These are phyloP conservation scores for Apamea epomidion DNA, from an alignment of 2,888 invertebrate species.

Conservation along the genomic window DNA sequence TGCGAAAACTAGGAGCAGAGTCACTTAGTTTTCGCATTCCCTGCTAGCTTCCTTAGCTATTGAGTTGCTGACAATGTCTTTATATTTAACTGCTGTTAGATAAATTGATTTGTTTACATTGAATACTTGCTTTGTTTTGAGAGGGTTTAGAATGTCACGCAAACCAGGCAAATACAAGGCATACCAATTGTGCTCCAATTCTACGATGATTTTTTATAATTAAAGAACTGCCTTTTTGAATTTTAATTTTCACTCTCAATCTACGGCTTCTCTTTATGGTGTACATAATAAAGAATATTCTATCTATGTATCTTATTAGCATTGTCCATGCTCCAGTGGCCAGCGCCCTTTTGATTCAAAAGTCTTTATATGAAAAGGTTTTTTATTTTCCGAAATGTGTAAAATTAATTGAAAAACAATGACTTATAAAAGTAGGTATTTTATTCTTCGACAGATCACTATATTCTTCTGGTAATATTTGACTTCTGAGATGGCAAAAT, in stretches of 20 bases:
- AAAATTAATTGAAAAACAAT: no score
- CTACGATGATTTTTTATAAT: not conserved
- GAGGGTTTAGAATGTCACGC: not conserved
- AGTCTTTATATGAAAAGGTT: no score
- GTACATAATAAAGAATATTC: not conserved
- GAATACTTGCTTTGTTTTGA: not conserved
- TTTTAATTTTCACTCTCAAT: not conserved
- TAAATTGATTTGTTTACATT: not conserved
- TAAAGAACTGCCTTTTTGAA: not conserved
- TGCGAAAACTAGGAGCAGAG: conserved; percentile 19
- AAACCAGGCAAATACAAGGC: not conserved
- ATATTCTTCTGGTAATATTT: not conserved
- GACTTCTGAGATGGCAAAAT: not conserved
- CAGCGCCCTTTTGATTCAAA: no score
- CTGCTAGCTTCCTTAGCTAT: not conserved
- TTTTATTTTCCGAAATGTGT: no score
- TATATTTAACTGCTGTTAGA: not conserved
- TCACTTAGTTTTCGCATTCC: no score
- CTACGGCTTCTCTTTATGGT: not conserved
- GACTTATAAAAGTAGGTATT: not conserved
- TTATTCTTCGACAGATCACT: not conserved
- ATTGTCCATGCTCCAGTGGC: not conserved
- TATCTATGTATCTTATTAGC: not conserved
- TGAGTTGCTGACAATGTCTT: not conserved
- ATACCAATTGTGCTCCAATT: not conserved